A percentile compares a stretch with the other conserved stretches of the same genome.
Conservation (phyloP, 2,113 vertebrate genomes). For the Ochotona princeps region DNA sequence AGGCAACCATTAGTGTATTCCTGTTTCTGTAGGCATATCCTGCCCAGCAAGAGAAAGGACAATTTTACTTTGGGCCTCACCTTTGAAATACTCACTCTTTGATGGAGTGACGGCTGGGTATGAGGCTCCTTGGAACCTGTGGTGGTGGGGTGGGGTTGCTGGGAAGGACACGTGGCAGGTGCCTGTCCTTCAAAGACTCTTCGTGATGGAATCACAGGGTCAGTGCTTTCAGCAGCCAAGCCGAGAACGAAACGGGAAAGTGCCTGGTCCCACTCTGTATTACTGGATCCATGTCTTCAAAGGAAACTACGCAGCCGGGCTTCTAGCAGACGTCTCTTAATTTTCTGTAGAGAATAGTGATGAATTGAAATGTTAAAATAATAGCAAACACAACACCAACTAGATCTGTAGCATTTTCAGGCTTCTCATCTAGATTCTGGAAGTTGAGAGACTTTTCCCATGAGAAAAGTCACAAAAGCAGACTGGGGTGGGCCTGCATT, state of each 20-base stretch:
- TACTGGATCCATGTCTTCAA: neutral
- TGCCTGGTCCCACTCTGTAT: neutral
- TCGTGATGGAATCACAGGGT: neutral
- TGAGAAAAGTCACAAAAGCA: neutral
- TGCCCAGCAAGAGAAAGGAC: neutral
- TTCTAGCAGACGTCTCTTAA: neutral
- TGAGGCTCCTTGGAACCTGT: neutral
- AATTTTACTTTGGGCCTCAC: neutral
- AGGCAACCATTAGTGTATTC: neutral
- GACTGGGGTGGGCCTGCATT: neutral
- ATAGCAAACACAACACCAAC: neutral
- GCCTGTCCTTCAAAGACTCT: neutral
- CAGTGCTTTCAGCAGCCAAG: neutral
- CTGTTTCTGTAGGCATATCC: neutral
- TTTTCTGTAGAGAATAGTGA: neutral
- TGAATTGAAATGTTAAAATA: neutral
- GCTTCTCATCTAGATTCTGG: neutral
- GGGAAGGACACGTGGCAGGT: neutral
- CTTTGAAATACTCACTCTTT: neutral
- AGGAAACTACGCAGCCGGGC: neutral
- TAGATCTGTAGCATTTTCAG: neutral
- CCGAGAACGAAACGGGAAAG: neutral
- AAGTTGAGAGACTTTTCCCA: neutral
- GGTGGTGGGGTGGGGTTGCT: neutral
- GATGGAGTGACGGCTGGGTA: neutral